Conservation (phyloP, 2,888 invertebrate species). For the Rhyacophila evoluta region DNA sequence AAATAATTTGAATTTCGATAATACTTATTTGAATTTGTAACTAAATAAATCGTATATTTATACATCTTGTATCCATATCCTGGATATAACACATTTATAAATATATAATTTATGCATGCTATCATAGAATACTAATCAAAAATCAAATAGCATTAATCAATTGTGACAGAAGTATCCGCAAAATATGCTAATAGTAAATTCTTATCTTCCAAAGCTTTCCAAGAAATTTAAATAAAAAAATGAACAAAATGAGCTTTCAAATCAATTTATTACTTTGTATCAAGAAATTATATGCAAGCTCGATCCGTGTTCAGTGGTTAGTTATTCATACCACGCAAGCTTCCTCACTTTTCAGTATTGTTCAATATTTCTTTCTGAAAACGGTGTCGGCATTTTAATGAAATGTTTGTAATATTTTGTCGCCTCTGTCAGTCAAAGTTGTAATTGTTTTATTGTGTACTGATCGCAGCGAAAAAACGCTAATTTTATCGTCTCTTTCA, state of each 20-base stretch:
- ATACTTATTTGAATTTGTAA: no score
- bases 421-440: neutral
- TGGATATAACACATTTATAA: no score
- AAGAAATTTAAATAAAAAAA: neutral
- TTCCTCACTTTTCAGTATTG: constrained; percentile 47
- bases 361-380: constrained; percentile 31
- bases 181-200: neutral
- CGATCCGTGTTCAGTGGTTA: constrained; percentile 10
- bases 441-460: neutral
- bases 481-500: neutral
- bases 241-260: no score
- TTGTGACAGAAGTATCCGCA: neutral
- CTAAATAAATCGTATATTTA: no score
- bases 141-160: neutral
- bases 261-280: neutral
- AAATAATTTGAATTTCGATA: no score
- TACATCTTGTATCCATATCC: no score
- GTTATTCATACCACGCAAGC: constrained; percentile 36
- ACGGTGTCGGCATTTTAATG: constrained; percentile 40
- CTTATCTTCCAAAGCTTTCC: neutral
- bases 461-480: neutral
- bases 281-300: constrained; percentile 13
- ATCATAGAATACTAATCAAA: neutral
- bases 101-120: no score
- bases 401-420: neutral